A percentile compares a stretch with the other conserved stretches of the same genome.
Conservation (phyloP, 2,888 invertebrate genomes). For the Germaria angustata region DNA sequence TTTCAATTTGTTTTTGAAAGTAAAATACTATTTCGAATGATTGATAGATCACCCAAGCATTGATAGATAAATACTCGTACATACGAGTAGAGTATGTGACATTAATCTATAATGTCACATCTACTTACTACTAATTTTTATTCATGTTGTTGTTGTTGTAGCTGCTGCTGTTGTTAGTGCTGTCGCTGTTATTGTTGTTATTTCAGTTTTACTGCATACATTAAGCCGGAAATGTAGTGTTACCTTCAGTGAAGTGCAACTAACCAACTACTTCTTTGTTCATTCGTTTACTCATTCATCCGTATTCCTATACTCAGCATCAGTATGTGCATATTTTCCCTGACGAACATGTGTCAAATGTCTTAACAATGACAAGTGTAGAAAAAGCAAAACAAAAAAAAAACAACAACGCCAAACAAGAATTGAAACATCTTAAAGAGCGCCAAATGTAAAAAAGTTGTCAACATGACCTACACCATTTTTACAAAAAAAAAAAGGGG, state of each 20-base stretch:
- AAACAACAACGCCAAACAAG: neutral
- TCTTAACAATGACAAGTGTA: conserved; percentile 62
- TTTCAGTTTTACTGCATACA: neutral
- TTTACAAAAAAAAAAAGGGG: neutral
- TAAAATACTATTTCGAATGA: conserved; percentile 35
- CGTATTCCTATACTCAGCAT: neutral
- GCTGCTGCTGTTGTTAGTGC: neutral
- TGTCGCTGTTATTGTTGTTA: neutral
- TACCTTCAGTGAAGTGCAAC: conserved; percentile 62
- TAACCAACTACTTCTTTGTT: conserved; percentile 38
- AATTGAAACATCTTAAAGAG: conserved; percentile 55
- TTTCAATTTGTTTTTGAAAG: neutral
- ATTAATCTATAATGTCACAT: conserved; percentile 51
- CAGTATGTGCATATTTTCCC: conserved; percentile 4
- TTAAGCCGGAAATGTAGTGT: conserved; percentile 64
- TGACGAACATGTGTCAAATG: conserved; percentile 62
- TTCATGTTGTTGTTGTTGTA: neutral
- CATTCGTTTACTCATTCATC: neutral
- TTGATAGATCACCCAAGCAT: conserved; percentile 58
- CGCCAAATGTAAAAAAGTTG: conserved; percentile 66
- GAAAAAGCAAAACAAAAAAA: conserved; percentile 17
- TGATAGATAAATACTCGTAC: too few species aligned
- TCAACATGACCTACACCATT: conserved; percentile 61
- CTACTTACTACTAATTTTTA: conserved; percentile 39
- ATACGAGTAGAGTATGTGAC: conserved; percentile 5